A percentile compares a stretch with the other conserved stretches of the same genome.
phyloP scores from a whole-genome alignment of 2,113 vertebrate species.

The Phyllostomus discolor region DNA sequence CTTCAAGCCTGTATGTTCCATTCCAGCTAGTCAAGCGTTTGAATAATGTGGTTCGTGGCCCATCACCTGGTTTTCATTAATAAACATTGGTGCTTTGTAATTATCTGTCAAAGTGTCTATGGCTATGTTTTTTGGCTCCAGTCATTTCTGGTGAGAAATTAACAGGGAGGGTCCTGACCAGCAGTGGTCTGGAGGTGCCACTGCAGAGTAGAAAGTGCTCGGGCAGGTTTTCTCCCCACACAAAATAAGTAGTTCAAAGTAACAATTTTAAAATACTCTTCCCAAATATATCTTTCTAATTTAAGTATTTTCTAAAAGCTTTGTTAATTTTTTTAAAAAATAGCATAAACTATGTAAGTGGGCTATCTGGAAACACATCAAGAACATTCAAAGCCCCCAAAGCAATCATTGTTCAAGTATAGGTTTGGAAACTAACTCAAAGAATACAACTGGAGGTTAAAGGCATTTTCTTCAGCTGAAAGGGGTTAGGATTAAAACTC shows the following conservation, averaged over 20 bases:
- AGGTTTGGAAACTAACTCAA: not conserved
- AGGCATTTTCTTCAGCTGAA: not conserved
- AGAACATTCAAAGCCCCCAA: not conserved
- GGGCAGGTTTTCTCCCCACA: not conserved
- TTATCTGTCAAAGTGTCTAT: not conserved
- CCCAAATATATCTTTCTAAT: not conserved
- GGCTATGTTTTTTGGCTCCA: not conserved
- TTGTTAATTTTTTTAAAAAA: not conserved
- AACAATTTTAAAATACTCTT: not conserved
- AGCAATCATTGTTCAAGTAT: not conserved
- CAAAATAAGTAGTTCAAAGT: not conserved
- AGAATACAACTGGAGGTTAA: not conserved
- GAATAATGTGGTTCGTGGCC: not conserved
- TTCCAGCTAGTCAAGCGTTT: not conserved
- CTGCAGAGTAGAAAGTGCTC: not conserved
- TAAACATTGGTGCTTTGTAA: conserved; percentile 2
- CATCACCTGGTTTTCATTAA: conserved; percentile 56
- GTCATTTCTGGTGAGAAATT: not conserved
- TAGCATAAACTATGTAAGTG: not conserved
- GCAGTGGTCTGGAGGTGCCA: not conserved
- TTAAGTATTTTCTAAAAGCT: not conserved
- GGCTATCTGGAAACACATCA: not conserved
- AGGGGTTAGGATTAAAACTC: not conserved
- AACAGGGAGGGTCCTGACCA: not conserved
- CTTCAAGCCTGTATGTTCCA: not conserved